A percentile compares a stretch with the other conserved stretches of the same genome.
phyloP scores from a whole-genome alignment of 2,113 vertebrate genomes.

The Scalopus aquaticus region DNA sequence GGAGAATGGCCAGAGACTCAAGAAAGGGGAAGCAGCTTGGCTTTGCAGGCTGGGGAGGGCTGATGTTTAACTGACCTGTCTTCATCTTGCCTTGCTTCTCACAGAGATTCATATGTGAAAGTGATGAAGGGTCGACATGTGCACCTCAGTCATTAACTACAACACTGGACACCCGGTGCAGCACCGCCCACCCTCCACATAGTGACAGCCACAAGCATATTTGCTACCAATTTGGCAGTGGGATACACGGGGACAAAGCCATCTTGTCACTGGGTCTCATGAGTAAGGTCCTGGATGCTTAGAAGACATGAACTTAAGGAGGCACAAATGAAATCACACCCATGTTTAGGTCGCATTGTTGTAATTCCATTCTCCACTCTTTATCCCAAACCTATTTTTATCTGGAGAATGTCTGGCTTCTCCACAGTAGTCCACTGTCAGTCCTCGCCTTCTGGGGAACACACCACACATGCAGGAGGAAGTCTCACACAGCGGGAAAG shows the following conservation, averaged over 20 bases:
- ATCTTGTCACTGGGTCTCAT: background rate
- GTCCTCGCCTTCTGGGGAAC: background rate
- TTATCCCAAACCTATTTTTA: background rate
- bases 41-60: background rate
- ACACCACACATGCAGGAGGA: background rate
- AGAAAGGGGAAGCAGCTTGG: background rate
- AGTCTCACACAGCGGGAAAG: background rate
- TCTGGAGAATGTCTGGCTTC: background rate
- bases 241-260: background rate
- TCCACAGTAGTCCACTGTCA: background rate
- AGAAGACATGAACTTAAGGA: background rate
- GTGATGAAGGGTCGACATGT: background rate
- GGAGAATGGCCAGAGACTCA: background rate
- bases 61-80: background rate
- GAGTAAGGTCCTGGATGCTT: background rate
- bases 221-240: background rate
- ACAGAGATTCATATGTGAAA: background rate
- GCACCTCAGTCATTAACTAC: background rate
- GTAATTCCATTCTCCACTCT: background rate
- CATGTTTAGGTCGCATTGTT: background rate
- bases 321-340: background rate
- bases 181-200: fast-evolving
- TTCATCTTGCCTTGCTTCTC: background rate
- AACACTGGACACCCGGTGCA: background rate
- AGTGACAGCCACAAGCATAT: background rate